These are phyloP conservation scores for Saturnia japonica DNA, from an alignment of 2,888 invertebrate species.

Conservation along the genomic window DNA sequence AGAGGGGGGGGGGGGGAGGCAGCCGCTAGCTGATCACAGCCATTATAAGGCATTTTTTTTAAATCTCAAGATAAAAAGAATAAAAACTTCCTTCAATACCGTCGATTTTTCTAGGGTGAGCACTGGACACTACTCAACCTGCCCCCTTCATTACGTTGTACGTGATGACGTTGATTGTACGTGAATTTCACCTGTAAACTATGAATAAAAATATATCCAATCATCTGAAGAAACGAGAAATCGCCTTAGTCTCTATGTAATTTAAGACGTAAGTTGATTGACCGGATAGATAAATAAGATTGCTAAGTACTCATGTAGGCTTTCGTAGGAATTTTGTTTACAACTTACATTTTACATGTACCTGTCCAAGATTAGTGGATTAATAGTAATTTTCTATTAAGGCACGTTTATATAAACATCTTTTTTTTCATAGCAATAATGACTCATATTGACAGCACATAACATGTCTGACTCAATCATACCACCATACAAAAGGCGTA, in stretches of 20 bases:
- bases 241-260: neutral
- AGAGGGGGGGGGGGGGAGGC: no score
- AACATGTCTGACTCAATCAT: no score
- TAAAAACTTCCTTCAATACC: no score
- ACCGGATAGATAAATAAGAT: neutral
- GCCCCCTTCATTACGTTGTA: no score
- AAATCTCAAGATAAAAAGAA: no score
- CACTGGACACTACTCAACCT: no score
- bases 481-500: no score
- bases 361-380: neutral
- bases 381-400: conserved; percentile 2
- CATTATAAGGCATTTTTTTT: no score
- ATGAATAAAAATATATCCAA: neutral
- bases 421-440: neutral
- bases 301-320: neutral
- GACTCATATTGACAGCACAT: neutral
- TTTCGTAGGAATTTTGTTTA: conserved; percentile 4
- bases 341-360: neutral
- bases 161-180: neutral
- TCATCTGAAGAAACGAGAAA: neutral
- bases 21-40: no score
- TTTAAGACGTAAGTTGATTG: neutral
- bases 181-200: neutral
- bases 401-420: neutral
- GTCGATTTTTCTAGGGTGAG: no score